These are phyloP conservation scores for Erythrocercus mccallii DNA, from an alignment of 2,113 vertebrate species.

Conservation along the genomic window DNA sequence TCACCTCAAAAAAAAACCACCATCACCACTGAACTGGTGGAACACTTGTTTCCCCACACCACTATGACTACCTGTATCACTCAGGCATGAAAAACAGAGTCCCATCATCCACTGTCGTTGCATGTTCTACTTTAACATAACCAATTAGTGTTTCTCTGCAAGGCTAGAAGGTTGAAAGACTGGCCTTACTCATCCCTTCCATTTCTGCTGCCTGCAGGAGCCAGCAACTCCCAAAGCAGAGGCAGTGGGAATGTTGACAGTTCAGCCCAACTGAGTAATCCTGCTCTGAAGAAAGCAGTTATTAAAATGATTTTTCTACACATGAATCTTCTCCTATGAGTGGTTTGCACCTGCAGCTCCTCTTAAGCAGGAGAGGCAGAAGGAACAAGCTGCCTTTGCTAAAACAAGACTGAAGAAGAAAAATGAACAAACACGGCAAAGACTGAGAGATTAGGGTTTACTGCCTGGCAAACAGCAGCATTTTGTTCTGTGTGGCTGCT, in stretches of 20 bases:
- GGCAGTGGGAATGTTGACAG: accelerated
- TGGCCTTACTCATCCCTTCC: neutral
- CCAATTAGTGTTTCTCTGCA: neutral
- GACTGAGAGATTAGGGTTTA: neutral
- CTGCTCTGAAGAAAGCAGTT: neutral
- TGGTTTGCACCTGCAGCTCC: neutral
- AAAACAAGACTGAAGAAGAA: neutral
- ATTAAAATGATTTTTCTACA: neutral
- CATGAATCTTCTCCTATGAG: neutral
- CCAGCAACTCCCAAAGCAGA: neutral
- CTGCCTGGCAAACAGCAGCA: neutral
- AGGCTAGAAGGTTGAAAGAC: neutral
- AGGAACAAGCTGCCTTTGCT: neutral
- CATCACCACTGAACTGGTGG: neutral
- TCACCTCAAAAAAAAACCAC: neutral
- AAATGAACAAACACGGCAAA: neutral
- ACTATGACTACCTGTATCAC: accelerated
- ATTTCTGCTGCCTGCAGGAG: neutral
- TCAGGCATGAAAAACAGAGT: neutral
- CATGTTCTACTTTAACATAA: neutral
- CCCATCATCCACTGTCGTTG: neutral
- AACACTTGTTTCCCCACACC: neutral
- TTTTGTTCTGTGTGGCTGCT: neutral
- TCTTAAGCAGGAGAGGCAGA: neutral
- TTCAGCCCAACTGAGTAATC: neutral